Evolutionary conservation across 1,140 invertebrate species (phyloP).

Genomic region (Lepeophtheirus salmonis): DNA sequence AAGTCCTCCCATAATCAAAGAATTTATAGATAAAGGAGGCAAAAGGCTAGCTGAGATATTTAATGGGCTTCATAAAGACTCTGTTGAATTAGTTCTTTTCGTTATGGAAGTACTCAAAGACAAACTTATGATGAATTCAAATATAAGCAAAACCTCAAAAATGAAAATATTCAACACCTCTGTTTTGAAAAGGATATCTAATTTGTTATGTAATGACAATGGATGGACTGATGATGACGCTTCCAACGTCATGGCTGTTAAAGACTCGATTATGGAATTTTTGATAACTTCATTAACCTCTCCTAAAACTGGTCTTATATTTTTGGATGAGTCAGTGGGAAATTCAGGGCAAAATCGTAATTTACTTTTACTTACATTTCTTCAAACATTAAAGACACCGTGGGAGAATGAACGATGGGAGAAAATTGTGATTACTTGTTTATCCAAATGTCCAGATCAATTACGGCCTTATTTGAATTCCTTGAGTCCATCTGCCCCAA

Average conservation of each 20-base stretch:
- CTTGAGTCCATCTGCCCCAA: neutral
- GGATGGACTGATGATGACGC: neutral
- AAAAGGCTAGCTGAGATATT: neutral
- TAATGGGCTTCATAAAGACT: neutral
- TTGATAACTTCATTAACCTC: neutral
- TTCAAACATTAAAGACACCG: neutral
- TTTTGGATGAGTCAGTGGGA: neutral
- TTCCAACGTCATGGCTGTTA: neutral
- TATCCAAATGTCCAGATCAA: constrained; percentile 2
- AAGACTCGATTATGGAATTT: constrained; percentile 1
- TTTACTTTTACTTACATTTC: neutral
- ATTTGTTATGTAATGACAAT: neutral
- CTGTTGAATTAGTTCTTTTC: neutral
- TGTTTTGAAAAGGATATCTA: neutral
- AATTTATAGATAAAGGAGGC: neutral
- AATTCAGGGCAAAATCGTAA: constrained; percentile 5
- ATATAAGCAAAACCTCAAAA: neutral
- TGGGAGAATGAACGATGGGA: neutral
- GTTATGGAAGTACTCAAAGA: neutral
- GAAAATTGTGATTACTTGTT: neutral
- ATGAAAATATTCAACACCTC: neutral
- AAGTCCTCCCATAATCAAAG: neutral
- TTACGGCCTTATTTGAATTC: constrained; percentile 6
- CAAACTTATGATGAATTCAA: neutral
- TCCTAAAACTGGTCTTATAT: constrained; percentile 2